Evolutionary conservation across 2,797 vertebrate species (phyloP).

Genomic region (Trachops cirrhosus): DNA sequence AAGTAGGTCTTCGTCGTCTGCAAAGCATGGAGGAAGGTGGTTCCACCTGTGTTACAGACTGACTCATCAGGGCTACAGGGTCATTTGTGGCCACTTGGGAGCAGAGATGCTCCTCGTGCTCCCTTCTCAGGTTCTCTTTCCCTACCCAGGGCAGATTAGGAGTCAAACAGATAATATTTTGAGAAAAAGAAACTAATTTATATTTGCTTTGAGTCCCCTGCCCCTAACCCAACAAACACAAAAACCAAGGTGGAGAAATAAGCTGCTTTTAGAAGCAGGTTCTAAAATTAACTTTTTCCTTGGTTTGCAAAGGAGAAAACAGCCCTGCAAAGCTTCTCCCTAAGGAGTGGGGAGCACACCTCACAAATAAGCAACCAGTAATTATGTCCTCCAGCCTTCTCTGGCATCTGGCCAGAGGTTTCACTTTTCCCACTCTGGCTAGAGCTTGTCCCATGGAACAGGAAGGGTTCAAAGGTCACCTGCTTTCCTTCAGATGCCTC

Average conservation of each 20-base stretch:
- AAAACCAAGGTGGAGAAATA: not conserved
- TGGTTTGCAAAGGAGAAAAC: not conserved
- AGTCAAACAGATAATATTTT: not conserved
- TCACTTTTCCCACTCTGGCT: not conserved
- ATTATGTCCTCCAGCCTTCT: not conserved
- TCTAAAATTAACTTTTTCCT: not conserved
- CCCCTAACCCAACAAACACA: not conserved
- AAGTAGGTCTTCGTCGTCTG: not conserved
- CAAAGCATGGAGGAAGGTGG: not conserved
- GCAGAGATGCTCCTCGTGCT: fast-evolving
- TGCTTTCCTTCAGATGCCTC: not conserved
- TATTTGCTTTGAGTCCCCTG: not conserved
- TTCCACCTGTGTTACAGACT: not conserved
- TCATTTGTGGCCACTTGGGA: not conserved
- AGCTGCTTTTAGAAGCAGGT: not conserved
- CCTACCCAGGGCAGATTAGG: not conserved
- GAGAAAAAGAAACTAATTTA: not conserved
- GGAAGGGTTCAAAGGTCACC: not conserved
- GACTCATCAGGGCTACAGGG: not conserved
- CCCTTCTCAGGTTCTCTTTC: not conserved
- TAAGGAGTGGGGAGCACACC: not conserved
- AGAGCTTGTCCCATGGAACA: not conserved
- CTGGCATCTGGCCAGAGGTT: not conserved
- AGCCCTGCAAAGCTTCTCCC: not conserved
- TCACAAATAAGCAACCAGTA: not conserved